Percentiles rank a stretch among this genome's conserved stretches.
These are phyloP conservation scores for Dromaius novaehollandiae DNA, from an alignment of 2,113 vertebrate species.

Conservation along the genomic window DNA sequence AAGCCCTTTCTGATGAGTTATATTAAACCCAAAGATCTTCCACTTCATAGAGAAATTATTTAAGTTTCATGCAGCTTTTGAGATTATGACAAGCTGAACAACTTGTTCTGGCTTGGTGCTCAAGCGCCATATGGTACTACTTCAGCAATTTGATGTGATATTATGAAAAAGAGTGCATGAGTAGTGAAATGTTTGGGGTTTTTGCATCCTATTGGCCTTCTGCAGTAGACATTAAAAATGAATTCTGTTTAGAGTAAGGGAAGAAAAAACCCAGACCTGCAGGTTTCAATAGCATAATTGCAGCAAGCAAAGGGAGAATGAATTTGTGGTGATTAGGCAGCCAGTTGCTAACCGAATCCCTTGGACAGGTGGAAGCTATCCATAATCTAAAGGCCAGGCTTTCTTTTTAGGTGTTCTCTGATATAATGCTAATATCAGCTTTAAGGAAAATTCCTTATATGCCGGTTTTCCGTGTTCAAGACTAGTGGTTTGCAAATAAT, in stretches of 20 bases:
- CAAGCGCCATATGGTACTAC: slow-evolving; percentile 66
- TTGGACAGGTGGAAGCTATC: neutral
- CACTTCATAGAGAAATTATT: slow-evolving; percentile 73
- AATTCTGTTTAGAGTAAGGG: slow-evolving; percentile 39
- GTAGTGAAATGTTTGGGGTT: slow-evolving; percentile 69
- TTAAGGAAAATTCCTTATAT: neutral
- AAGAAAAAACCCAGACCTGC: neutral
- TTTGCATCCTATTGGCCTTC: slow-evolving; percentile 69
- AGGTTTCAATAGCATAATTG: slow-evolving; percentile 7
- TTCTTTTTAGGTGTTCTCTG: neutral
- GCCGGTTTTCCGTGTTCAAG: neutral
- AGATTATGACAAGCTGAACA: slow-evolving; percentile 69
- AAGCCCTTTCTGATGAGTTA: slow-evolving; percentile 56
- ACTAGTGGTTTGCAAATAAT: neutral
- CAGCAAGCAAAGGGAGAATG: neutral
- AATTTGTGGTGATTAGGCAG: neutral
- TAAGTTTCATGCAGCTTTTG: slow-evolving; percentile 74
- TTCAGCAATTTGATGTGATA: slow-evolving; percentile 75
- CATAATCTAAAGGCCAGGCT: neutral
- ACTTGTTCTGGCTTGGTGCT: slow-evolving; percentile 68
- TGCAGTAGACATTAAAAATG: slow-evolving; percentile 51
- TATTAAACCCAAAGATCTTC: slow-evolving; percentile 68
- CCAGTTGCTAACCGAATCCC: neutral
- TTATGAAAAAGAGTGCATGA: slow-evolving; percentile 73
- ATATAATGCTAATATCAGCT: neutral